A percentile compares a stretch with the other conserved stretches of the same genome.
These are phyloP conservation scores for Notarius lentiginosus DNA, from an alignment of 2,113 vertebrate species.

Conservation along the genomic window DNA sequence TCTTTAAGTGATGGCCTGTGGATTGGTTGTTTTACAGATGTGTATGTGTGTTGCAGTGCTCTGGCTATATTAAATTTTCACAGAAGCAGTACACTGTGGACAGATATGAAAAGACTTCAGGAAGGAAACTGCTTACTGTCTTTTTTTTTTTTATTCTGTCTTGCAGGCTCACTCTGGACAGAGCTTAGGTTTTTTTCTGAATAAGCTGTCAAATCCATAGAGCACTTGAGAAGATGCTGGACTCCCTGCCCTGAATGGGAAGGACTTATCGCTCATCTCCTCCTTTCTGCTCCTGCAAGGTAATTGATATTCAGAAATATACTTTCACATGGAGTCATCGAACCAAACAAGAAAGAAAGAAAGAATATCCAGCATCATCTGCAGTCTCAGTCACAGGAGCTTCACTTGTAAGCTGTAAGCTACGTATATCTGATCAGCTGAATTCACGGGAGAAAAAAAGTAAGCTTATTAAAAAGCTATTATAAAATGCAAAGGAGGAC, in stretches of 20 bases:
- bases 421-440: background rate
- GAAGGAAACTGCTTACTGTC: constrained; percentile 25
- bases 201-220: constrained; percentile 18
- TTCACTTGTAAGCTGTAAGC: background rate
- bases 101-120: constrained; percentile 1
- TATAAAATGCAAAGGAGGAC: constrained; percentile 18
- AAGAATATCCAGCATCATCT: background rate
- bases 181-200: background rate
- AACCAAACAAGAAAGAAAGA: background rate
- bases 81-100: background rate
- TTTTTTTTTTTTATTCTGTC: background rate
- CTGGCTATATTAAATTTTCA: constrained; percentile 15
- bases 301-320: constrained; percentile 19
- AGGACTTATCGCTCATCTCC: constrained; percentile 9
- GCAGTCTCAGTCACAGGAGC: constrained; percentile 2
- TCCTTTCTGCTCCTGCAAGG: background rate
- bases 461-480: constrained; percentile 19
- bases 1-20: too few species aligned
- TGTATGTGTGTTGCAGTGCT: background rate
- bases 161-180: constrained; percentile 29
- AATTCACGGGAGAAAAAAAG: constrained; percentile 5
- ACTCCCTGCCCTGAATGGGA: background rate
- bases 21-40: too few species aligned
- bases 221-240: background rate
- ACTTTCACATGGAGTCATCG: background rate